Percentiles rank a stretch among this genome's conserved stretches.
These are phyloP conservation scores for Micromys minutus DNA, from an alignment of 2,113 vertebrate genomes.

Conservation along the genomic window DNA sequence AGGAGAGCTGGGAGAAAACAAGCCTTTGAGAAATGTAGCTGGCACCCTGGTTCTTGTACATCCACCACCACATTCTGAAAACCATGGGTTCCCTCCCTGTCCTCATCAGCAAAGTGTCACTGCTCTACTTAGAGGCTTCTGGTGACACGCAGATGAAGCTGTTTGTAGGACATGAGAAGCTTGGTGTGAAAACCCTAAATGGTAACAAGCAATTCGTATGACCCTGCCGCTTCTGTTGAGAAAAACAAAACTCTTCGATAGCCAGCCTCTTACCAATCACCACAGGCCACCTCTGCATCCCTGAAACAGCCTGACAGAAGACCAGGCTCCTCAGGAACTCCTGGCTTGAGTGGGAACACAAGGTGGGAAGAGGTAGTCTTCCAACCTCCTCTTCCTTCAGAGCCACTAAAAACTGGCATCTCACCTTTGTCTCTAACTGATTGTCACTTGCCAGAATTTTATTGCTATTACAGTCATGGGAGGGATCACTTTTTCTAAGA, in stretches of 20 bases:
- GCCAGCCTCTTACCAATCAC: background rate
- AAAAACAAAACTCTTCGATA: background rate
- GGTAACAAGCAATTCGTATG: background rate
- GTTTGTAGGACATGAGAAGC: background rate
- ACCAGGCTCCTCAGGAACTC: background rate
- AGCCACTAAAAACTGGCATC: background rate
- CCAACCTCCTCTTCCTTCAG: background rate
- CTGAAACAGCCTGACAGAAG: background rate
- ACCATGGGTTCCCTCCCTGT: background rate
- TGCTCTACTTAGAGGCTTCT: background rate
- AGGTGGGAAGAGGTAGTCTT: background rate
- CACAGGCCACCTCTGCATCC: background rate
- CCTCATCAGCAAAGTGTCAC: background rate
- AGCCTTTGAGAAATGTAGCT: background rate
- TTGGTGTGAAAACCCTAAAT: slow-evolving; percentile 6
- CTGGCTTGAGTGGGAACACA: background rate
- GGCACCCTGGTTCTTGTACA: background rate
- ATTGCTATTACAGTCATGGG: slow-evolving; percentile 14
- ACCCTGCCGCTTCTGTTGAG: background rate
- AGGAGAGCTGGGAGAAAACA: background rate
- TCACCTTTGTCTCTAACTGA: background rate
- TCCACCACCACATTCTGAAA: background rate
- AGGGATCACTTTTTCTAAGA: background rate
- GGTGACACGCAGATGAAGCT: background rate
- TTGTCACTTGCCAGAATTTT: slow-evolving; percentile 26